phyloP scores from a whole-genome alignment of 2,888 invertebrate genomes.

The Saturnia pavonia region DNA sequence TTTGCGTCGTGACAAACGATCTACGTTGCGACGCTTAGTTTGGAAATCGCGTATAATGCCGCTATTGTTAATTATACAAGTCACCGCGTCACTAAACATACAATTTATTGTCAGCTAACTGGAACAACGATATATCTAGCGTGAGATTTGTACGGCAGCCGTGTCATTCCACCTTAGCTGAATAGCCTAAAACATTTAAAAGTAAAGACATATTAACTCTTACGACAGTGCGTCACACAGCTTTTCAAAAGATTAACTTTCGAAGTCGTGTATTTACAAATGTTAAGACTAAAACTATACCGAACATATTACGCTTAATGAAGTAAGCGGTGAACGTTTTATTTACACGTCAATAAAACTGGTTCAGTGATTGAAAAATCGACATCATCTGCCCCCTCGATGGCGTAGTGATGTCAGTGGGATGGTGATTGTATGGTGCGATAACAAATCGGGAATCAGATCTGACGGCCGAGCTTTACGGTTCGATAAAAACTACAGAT shows the following conservation, averaged over 20 bases:
- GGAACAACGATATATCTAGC: slow-evolving; percentile 68
- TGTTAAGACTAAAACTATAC: slow-evolving; percentile 36
- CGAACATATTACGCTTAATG: slow-evolving; percentile 49
- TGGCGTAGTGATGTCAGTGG: slow-evolving; percentile 56
- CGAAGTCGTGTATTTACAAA: slow-evolving; percentile 39
- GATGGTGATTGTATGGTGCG: slow-evolving; percentile 62
- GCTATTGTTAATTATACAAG: slow-evolving; percentile 80
- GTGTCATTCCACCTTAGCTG: slow-evolving; percentile 47
- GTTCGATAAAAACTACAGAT: slow-evolving; percentile 60
- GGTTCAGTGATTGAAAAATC: slow-evolving; percentile 61
- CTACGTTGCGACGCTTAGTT: slow-evolving; percentile 66
- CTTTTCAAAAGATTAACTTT: slow-evolving; percentile 53
- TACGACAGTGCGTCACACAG: slow-evolving; percentile 40
- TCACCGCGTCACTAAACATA: slow-evolving; percentile 77
- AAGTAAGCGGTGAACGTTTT: slow-evolving; percentile 50
- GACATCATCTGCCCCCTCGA: slow-evolving; percentile 49
- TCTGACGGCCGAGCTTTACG: slow-evolving; percentile 63
- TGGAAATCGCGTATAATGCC: slow-evolving; percentile 78
- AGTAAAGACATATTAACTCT: slow-evolving; percentile 58
- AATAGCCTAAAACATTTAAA: slow-evolving; percentile 62
- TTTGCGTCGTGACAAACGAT: slow-evolving; percentile 77
- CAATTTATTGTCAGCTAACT: slow-evolving; percentile 77
- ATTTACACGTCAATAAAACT: slow-evolving; percentile 50
- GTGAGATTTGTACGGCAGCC: slow-evolving; percentile 63
- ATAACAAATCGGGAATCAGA: slow-evolving; percentile 65